Evolutionary conservation across 2,797 vertebrate species (phyloP).

Genomic region (Huso huso): DNA sequence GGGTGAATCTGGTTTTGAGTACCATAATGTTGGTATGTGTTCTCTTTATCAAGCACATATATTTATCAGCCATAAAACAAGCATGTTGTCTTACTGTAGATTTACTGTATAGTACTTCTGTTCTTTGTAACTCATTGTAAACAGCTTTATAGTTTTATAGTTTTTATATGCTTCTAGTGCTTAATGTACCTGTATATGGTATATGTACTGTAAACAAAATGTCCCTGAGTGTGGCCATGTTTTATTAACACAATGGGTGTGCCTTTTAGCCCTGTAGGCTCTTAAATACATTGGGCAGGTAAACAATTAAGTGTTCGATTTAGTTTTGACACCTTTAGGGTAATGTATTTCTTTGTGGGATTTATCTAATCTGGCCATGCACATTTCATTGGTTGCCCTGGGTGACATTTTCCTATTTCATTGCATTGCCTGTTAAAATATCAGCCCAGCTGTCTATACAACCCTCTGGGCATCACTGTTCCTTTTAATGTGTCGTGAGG

Average conservation of each 20-base stretch:
- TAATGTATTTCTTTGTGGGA: background rate
- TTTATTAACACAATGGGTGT: background rate
- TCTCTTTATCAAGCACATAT: too few species aligned
- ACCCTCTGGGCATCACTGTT: background rate
- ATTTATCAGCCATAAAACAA: too few species aligned
- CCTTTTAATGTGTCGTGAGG: background rate
- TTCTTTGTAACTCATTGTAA: too few species aligned
- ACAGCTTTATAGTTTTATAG: too few species aligned
- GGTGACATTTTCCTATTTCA: conserved; percentile 1
- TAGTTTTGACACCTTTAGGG: background rate
- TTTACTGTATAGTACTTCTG: too few species aligned
- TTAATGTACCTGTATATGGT: too few species aligned
- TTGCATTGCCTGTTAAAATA: background rate
- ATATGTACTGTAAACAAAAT: background rate
- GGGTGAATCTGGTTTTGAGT: too few species aligned
- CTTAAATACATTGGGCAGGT: background rate
- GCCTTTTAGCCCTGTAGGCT: background rate
- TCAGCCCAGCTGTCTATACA: background rate
- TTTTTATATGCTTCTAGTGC: too few species aligned
- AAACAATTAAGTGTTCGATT: background rate
- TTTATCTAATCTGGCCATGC: background rate
- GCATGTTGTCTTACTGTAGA: too few species aligned
- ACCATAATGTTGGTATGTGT: too few species aligned
- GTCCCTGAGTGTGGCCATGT: background rate
- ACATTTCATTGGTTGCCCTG: background rate